phyloP scores from a whole-genome alignment of 2,888 invertebrate species.

The Aradus depressus region DNA sequence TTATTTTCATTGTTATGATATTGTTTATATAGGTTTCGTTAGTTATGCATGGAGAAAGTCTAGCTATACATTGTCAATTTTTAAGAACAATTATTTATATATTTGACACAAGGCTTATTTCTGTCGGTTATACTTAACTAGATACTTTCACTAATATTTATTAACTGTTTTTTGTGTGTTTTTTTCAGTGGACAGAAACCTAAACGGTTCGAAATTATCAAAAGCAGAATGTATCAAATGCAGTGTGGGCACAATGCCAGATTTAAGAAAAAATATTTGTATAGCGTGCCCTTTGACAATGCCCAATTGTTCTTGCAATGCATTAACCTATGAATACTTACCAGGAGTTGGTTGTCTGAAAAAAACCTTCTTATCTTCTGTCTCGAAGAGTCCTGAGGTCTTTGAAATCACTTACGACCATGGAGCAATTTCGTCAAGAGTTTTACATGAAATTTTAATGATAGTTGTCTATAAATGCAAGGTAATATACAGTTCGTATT shows the following conservation, averaged over 20 bases:
- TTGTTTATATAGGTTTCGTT: no score
- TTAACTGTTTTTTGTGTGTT: not conserved
- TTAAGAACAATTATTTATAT: no score
- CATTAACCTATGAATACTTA: conserved; percentile 4
- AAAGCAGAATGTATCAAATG: conserved; percentile 17
- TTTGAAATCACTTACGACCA: conserved; percentile 18
- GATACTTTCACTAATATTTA: not conserved
- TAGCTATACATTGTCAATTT: no score
- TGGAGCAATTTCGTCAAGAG: conserved; percentile 11
- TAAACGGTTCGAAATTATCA: conserved; percentile 14
- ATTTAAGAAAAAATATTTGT: conserved; percentile 12
- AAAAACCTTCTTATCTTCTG: conserved; percentile 12
- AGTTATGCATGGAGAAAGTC: no score
- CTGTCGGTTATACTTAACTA: not conserved
- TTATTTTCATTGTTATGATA: no score
- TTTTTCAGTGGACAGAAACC: conserved; percentile 20
- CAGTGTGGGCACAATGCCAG: conserved; percentile 17
- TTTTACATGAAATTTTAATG: conserved; percentile 16
- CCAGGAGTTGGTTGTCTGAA: conserved; percentile 20
- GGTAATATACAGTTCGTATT: conserved; percentile 11
- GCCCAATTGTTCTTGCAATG: conserved; percentile 18
- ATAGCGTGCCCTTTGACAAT: conserved; percentile 15
- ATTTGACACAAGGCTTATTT: not conserved
- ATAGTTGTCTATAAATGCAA: conserved; percentile 7
- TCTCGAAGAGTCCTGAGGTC: conserved; percentile 12